Evolutionary conservation across 2,888 invertebrate genomes (phyloP).

Genomic region (Caenorhabditis virilis): DNA sequence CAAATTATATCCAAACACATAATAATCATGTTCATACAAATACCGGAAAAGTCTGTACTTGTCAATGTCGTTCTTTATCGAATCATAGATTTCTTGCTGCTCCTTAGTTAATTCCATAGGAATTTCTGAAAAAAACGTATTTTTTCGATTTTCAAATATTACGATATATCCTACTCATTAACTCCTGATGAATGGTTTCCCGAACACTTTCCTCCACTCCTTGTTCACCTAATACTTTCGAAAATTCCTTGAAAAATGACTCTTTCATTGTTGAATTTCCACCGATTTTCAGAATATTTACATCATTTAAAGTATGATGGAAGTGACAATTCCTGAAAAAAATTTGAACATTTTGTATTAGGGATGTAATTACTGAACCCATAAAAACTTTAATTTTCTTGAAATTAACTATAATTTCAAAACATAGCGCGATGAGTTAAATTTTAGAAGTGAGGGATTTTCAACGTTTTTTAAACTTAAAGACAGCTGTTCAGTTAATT

Average conservation of each 20-base stretch:
- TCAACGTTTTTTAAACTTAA: too few relatives aligned
- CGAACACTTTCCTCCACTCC: constrained; percentile 11
- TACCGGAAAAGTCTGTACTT: constrained; percentile 19
- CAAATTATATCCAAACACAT: constrained; percentile 18
- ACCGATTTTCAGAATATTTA: constrained; percentile 14
- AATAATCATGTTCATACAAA: constrained; percentile 31
- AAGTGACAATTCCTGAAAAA: constrained; percentile 32
- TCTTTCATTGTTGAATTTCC: constrained; percentile 15
- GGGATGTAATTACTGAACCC: too few relatives aligned
- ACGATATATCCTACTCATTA: too few relatives aligned
- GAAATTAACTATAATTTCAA: too few relatives aligned
- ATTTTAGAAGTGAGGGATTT: too few relatives aligned
- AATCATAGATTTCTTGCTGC: constrained; percentile 9
- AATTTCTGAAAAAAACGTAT: constrained; percentile 16
- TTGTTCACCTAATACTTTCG: constrained; percentile 14
- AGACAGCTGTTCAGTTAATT: too few relatives aligned
- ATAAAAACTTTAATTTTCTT: too few relatives aligned
- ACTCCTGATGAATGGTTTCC: constrained; percentile 12
- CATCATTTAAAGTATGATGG: constrained; percentile 8
- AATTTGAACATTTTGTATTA: too few relatives aligned
- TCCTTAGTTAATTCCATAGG: constrained; percentile 5
- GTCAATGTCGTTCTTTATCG: constrained; percentile 14
- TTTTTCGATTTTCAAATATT: too few relatives aligned
- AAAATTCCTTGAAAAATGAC: constrained; percentile 11
- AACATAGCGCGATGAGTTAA: too few relatives aligned